Evolutionary conservation across 2,797 vertebrate genomes (phyloP).

Genomic region (Megalops cyprinoides): DNA sequence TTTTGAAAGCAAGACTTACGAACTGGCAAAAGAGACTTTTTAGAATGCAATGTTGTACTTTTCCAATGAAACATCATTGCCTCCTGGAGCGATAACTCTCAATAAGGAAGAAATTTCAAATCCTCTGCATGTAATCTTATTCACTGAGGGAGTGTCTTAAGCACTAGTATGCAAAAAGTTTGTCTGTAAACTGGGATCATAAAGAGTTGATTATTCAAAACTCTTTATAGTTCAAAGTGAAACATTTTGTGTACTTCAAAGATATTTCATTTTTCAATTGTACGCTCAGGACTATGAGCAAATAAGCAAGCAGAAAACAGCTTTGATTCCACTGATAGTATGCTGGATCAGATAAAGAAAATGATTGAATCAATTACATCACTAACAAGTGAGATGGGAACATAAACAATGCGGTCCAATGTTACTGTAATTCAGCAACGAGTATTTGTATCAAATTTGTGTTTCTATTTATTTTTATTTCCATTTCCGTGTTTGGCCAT

Average conservation of each 20-base stretch:
- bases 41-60: background rate
- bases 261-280: conserved; percentile 21
- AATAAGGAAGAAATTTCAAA: conserved; percentile 7
- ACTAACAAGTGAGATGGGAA: too few relatives aligned
- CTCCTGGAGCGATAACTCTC: background rate
- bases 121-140: background rate
- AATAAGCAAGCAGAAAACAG: conserved; percentile 4
- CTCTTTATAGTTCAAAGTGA: background rate
- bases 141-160: background rate
- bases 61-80: background rate
- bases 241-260: conserved; percentile 18
- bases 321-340: background rate
- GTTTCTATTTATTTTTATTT: background rate
- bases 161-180: conserved; percentile 6
- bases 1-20: background rate
- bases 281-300: background rate
- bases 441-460: too few relatives aligned
- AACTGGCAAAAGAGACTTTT: conserved; percentile 2
- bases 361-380: background rate
- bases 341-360: background rate
- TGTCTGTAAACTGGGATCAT: conserved; percentile 9
- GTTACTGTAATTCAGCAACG: too few relatives aligned
- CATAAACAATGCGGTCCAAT: too few relatives aligned
- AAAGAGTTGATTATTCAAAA: conserved; percentile 1
- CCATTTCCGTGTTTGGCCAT: background rate